phyloP scores from a whole-genome alignment of 2,113 vertebrate species.

The Tichodroma muraria region DNA sequence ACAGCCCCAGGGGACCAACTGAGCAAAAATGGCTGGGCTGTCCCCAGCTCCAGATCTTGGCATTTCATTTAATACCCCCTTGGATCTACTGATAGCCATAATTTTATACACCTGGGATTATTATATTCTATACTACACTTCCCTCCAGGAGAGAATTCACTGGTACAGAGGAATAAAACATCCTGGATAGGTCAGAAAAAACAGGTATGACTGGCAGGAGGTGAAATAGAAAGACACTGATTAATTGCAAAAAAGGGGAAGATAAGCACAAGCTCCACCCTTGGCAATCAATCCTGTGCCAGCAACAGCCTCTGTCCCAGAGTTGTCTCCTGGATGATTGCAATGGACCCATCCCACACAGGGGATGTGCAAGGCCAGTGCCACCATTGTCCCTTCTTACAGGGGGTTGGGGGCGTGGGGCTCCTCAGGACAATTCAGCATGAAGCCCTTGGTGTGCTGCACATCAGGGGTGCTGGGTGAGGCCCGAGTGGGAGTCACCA shows the following conservation, averaged over 20 bases:
- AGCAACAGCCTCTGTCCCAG: neutral
- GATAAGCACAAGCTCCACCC: neutral
- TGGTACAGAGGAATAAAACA: neutral
- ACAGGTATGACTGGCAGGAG: neutral
- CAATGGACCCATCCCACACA: neutral
- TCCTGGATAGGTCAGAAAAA: neutral
- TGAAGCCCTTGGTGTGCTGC: neutral
- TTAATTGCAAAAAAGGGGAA: neutral
- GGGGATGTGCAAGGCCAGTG: neutral
- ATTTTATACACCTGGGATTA: neutral
- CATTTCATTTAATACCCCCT: neutral
- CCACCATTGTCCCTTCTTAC: neutral
- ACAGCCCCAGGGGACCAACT: accelerated
- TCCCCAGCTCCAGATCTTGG: neutral
- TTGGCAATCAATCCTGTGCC: neutral
- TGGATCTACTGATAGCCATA: neutral
- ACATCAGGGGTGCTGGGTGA: neutral
- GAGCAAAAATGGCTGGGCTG: neutral
- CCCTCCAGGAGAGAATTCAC: neutral
- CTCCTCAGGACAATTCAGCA: neutral
- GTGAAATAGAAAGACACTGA: neutral
- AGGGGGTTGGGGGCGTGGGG: neutral
- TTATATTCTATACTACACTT: neutral
- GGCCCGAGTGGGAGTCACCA: neutral
- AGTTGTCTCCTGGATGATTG: neutral